Evolutionary conservation across 2,113 vertebrate genomes (phyloP), one percentile per base, ranked within the genome.

Genomic region (Pseudolaguvia tuberculata): DNA sequence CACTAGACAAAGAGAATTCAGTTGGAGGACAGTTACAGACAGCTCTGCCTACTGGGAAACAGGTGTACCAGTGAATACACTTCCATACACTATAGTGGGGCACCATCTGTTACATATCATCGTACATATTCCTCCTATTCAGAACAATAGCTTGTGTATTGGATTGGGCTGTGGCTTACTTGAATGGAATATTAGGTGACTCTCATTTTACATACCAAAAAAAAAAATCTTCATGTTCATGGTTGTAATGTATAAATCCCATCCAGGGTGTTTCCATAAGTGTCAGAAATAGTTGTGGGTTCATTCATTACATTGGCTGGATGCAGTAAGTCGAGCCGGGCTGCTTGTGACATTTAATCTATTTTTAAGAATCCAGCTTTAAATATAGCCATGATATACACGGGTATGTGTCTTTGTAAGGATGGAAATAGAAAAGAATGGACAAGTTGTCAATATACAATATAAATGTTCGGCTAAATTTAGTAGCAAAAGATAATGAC

Each of bases 301-400:
- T 76, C 81, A 85, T 87, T 86, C 83, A 83, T 83, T 81, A 84
- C 81, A 85, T 81, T 79, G 83, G 75, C 80, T 50, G 74, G 48
- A 83, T 84, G 82, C 77, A 87, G 79, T 86, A 84, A 88, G 85
- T 86, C 86, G 87, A 81, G 78, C 82, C 73, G 84, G 84, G 80
- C 84, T 84, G 58, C 82, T 83, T 45, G 61, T 47, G 35, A 23
- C 61, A 47, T 47, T 21, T 45, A 66, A 21, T 27, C 39, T 47
- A 31, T 20, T 68, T 50, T n/a, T 42, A 65, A 35, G n/a, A 3
- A 29, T 23, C 57, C 35, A 20, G 20, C n/a, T 25, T 55, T 62
- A 51, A 72, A 80, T 81, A 31, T 45, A 20, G 31, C 47, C 74
- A 59, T 10, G 61, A 53, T 52, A 27, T 17, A 39, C 31, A 4